Conservation (phyloP, 2,888 invertebrate species). For the Sericinus montela region DNA sequence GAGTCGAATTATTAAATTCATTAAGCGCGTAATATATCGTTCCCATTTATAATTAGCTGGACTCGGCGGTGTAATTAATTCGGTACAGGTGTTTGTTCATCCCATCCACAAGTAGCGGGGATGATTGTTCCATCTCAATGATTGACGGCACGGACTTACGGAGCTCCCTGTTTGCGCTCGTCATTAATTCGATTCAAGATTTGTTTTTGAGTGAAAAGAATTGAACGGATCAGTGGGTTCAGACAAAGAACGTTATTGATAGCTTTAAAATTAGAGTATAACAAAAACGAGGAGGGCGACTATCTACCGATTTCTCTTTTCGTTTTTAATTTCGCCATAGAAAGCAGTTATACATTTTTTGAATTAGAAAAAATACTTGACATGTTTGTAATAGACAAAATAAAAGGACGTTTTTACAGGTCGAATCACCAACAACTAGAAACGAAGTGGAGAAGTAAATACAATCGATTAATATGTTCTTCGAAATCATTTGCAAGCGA, state of each 20-base stretch:
- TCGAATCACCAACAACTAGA: too few relatives aligned
- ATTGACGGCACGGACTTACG: conserved; percentile 29
- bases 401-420: too few relatives aligned
- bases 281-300: conserved; percentile 16
- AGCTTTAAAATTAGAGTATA: conserved; percentile 17
- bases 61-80: conserved; percentile 36
- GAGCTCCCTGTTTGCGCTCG: conserved; percentile 20
- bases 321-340: conserved; percentile 8
- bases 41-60: conserved; percentile 56
- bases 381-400: too few relatives aligned
- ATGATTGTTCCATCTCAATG: conserved; percentile 21
- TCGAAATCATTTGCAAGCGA: too few relatives aligned
- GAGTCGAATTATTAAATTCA: conserved; percentile 42
- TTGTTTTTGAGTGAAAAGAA: conserved; percentile 19
- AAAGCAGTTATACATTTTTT: neutral
- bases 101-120: conserved; percentile 16
- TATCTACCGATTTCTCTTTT: conserved; percentile 10
- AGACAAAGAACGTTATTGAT: conserved; percentile 19
- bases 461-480: too few relatives aligned
- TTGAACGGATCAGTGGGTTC: conserved; percentile 17
- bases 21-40: conserved; percentile 44
- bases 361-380: too few relatives aligned
- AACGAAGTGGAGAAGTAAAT: conserved; percentile 1
- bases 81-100: conserved; percentile 30
- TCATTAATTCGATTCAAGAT: conserved; percentile 20